A percentile compares a stretch with the other conserved stretches of the same genome.
Evolutionary conservation across 2,113 vertebrate genomes (phyloP).

Genomic region (Odontesthes bonariensis): DNA sequence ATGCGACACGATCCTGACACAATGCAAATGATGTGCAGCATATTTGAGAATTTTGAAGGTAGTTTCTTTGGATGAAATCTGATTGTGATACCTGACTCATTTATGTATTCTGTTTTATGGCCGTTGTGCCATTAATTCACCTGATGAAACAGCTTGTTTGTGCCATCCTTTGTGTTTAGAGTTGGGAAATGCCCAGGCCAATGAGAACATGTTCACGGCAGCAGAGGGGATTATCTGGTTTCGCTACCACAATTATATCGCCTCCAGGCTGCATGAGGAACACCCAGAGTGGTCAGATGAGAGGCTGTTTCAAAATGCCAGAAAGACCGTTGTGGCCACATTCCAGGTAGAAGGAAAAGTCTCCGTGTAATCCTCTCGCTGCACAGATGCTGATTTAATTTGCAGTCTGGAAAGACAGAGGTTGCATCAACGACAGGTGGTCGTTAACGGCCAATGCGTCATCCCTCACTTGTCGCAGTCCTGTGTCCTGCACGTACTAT

Average conservation of each 20-base stretch:
- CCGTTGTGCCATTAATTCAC: background rate
- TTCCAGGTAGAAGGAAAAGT: conserved; percentile 90
- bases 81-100: background rate
- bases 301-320: conserved; percentile 90
- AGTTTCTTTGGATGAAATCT: background rate
- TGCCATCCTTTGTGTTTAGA: conserved; percentile 75
- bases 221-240: conserved; percentile 92
- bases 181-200: conserved; percentile 91
- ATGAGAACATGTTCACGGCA: conserved; percentile 91
- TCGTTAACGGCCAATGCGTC: conserved; percentile 37
- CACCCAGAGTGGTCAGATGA: conserved; percentile 90
- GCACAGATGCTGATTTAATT: conserved; percentile 66
- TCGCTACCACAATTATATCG: conserved; percentile 92
- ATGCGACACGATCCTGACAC: background rate
- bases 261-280: conserved; percentile 71
- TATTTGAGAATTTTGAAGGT: background rate
- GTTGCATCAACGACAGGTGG: conserved; percentile 57
- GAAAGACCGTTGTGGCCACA: conserved; percentile 90
- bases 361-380: conserved; percentile 55
- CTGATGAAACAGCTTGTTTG: conserved; percentile 19
- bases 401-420: conserved; percentile 44
- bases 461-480: conserved; percentile 34
- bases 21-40: background rate
- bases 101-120: conserved; percentile 1
- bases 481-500: conserved; percentile 13